phyloP scores from a whole-genome alignment of 1,140 invertebrate genomes.

The Phenacoccus solenopsis region DNA sequence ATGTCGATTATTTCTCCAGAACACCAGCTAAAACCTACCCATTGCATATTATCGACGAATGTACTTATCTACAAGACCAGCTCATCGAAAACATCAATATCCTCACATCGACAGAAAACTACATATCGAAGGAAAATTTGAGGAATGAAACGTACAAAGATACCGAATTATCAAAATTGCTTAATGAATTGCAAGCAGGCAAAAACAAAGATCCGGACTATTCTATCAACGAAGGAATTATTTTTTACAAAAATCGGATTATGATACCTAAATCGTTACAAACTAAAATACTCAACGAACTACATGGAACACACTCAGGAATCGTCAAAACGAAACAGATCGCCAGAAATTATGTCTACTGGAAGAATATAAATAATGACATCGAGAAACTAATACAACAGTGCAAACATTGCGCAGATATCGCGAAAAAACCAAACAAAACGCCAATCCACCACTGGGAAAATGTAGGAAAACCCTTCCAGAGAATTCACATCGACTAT shows the following conservation, averaged over 20 bases:
- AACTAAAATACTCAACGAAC: slow-evolving; percentile 27
- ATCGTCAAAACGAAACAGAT: slow-evolving; percentile 34
- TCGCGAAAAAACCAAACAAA: slow-evolving; percentile 25
- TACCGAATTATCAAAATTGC: no score
- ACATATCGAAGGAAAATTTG: no score
- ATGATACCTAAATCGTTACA: slow-evolving; percentile 25
- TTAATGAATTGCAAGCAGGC: no score
- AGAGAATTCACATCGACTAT: slow-evolving; percentile 16
- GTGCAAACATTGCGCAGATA: slow-evolving; percentile 24
- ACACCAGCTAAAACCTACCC: slow-evolving; percentile 11
- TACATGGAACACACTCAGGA: slow-evolving; percentile 32
- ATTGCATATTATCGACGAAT: no score
- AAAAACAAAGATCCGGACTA: no score
- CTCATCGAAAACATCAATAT: no score
- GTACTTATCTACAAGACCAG: no score
- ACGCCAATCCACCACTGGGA: slow-evolving; percentile 24
- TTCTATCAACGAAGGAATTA: background rate
- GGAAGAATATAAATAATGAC: slow-evolving; percentile 35
- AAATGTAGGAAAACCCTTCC: slow-evolving; percentile 23
- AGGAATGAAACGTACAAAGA: no score
- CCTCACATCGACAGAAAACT: no score
- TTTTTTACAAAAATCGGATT: background rate
- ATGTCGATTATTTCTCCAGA: slow-evolving; percentile 31
- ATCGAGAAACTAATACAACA: slow-evolving; percentile 26
- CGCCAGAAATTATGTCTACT: slow-evolving; percentile 29